Evolutionary conservation across 1,140 invertebrate genomes (phyloP).

Genomic region (Drosophila virilis): DNA sequence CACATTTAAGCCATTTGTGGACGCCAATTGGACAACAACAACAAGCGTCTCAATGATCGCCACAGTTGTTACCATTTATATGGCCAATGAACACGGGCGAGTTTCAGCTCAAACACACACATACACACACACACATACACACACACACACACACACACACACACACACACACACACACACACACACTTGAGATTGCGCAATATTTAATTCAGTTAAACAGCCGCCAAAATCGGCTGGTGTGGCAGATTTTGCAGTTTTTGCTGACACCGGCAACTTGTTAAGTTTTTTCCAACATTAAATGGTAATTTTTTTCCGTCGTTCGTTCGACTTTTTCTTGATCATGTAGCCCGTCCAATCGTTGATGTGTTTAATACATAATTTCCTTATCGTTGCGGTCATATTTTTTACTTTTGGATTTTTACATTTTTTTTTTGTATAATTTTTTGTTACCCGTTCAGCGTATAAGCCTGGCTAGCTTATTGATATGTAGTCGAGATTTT

Average conservation of each 20-base stretch:
- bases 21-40: constrained; percentile 69
- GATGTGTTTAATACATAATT: constrained; percentile 81
- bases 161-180: constrained; percentile 15
- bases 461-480: constrained; percentile 43
- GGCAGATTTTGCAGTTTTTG: constrained; percentile 59
- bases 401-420: constrained; percentile 38
- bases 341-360: constrained; percentile 65
- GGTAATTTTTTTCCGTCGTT: constrained; percentile 69
- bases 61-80: constrained; percentile 79
- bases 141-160: constrained; percentile 21
- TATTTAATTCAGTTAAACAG: constrained; percentile 81
- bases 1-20: constrained; percentile 79
- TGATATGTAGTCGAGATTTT: constrained; percentile 70
- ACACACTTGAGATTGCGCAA: constrained; percentile 59
- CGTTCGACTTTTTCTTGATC: constrained; percentile 30
- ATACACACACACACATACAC: constrained; percentile 1
- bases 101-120: constrained; percentile 41
- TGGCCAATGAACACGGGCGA: constrained; percentile 75
- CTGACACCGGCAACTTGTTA: constrained; percentile 69
- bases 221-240: constrained; percentile 71
- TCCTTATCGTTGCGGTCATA: constrained; percentile 68
- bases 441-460: constrained; percentile 12
- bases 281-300: constrained; percentile 65
- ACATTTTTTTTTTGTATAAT: background rate
- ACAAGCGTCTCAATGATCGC: constrained; percentile 46